phyloP scores from a whole-genome alignment of 2,888 invertebrate genomes.

The Phoronis australis region DNA sequence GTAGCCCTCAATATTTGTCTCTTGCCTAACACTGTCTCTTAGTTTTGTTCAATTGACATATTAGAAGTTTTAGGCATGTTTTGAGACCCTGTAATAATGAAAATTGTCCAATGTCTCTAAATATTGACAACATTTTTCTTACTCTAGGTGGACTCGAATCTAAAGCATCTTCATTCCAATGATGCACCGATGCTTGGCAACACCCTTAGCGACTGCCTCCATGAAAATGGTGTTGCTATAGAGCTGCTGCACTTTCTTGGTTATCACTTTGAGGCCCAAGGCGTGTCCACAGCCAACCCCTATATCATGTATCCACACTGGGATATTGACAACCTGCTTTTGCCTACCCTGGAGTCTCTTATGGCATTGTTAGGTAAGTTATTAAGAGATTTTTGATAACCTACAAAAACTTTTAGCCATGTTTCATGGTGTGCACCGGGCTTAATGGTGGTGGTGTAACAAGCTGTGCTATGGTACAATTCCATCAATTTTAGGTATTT shows the following conservation, averaged over 20 bases:
- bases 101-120: too few species aligned
- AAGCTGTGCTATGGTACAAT: too few species aligned
- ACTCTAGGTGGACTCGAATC: conserved; percentile 35
- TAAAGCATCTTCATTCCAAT: conserved; percentile 39
- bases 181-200: conserved; percentile 34
- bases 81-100: too few species aligned
- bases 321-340: conserved; percentile 39
- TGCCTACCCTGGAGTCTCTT: conserved; percentile 38
- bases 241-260: conserved; percentile 38
- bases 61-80: too few species aligned
- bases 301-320: conserved; percentile 46
- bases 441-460: too few species aligned
- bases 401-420: background rate
- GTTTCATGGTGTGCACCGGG: too few species aligned
- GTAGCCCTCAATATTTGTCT: too few species aligned
- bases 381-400: background rate
- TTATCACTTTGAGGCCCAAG: conserved; percentile 43
- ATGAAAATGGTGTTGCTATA: conserved; percentile 20
- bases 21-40: too few species aligned
- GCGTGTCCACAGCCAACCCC: conserved; percentile 23
- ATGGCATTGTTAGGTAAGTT: conserved; percentile 28
- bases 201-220: conserved; percentile 21
- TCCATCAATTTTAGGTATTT: too few species aligned
- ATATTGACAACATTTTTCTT: background rate
- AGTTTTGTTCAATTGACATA: too few species aligned